These are phyloP conservation scores for Percopsis omiscomaycus DNA, from an alignment of 2,797 vertebrate genomes.

Conservation along the genomic window DNA sequence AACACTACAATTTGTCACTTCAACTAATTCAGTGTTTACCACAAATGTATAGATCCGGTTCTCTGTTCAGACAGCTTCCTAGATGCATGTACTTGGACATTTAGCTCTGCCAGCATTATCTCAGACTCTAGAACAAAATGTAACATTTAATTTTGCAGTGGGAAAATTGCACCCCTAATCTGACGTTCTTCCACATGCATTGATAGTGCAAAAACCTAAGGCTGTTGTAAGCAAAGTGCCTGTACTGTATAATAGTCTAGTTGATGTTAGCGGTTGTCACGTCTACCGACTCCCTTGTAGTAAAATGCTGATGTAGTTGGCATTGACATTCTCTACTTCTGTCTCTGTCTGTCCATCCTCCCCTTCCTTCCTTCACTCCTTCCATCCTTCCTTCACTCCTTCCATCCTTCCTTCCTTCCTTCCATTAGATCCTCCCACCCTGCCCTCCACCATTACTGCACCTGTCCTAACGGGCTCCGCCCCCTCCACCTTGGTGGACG, in stretches of 20 bases:
- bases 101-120: no score
- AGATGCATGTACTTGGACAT: neutral
- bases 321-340: slow-evolving; percentile 95
- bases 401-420: slow-evolving; percentile 79
- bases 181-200: neutral
- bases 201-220: slow-evolving; percentile 34
- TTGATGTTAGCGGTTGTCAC: slow-evolving; percentile 48
- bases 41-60: neutral
- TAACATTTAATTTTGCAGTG: neutral
- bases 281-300: slow-evolving; percentile 62
- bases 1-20: no score
- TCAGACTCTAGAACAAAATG: no score
- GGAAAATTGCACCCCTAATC: neutral
- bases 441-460: slow-evolving; percentile 89
- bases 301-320: slow-evolving; percentile 82
- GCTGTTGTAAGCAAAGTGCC: slow-evolving; percentile 39
- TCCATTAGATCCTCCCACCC: slow-evolving; percentile 99
- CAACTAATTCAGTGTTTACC: neutral
- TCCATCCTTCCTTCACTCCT: slow-evolving; percentile 3
- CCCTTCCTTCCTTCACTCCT: slow-evolving; percentile 44
- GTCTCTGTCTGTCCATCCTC: slow-evolving; percentile 93
- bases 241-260: slow-evolving; percentile 48
- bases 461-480: slow-evolving; percentile 86
- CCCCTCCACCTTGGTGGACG: slow-evolving; percentile 81
- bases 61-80: neutral